phyloP scores from a whole-genome alignment of 2,113 vertebrate species.

The Ptilorrhoa leucosticta region DNA sequence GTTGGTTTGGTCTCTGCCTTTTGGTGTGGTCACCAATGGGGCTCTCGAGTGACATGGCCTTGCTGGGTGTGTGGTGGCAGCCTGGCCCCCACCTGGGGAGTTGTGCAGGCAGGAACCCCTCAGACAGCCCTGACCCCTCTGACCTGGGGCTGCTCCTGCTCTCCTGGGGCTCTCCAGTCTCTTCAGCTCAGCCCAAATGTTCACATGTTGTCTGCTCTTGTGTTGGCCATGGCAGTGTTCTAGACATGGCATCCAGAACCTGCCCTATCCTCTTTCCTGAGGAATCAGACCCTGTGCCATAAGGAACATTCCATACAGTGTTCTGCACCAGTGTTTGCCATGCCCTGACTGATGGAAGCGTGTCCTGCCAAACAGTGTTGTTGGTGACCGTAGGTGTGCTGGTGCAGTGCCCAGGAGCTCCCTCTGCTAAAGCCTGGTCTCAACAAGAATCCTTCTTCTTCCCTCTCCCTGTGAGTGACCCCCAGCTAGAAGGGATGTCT shows the following conservation, averaged over 20 bases:
- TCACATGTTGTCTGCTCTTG: neutral
- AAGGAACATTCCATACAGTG: neutral
- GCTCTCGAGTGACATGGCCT: neutral
- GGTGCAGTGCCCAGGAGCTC: neutral
- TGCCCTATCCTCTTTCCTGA: neutral
- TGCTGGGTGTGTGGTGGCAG: neutral
- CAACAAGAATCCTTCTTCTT: neutral
- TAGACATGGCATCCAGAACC: neutral
- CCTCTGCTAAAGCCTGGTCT: neutral
- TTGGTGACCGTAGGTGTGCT: rapidly evolving
- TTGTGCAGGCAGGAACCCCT: neutral
- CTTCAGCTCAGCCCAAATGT: neutral
- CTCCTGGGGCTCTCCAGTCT: neutral
- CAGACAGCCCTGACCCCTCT: neutral
- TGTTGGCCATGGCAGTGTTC: neutral
- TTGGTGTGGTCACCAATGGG: neutral
- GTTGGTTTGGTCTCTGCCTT: neutral
- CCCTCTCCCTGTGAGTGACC: neutral
- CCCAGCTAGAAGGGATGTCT: neutral
- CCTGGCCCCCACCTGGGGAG: neutral
- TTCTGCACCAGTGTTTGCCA: neutral
- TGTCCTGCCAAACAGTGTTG: neutral
- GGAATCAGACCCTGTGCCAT: neutral
- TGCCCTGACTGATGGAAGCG: neutral
- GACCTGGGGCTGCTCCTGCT: neutral